Percentiles rank a stretch among this genome's conserved stretches.
Evolutionary conservation across 1,140 invertebrate genomes (phyloP).

Genomic region (Plutomurus gul): DNA sequence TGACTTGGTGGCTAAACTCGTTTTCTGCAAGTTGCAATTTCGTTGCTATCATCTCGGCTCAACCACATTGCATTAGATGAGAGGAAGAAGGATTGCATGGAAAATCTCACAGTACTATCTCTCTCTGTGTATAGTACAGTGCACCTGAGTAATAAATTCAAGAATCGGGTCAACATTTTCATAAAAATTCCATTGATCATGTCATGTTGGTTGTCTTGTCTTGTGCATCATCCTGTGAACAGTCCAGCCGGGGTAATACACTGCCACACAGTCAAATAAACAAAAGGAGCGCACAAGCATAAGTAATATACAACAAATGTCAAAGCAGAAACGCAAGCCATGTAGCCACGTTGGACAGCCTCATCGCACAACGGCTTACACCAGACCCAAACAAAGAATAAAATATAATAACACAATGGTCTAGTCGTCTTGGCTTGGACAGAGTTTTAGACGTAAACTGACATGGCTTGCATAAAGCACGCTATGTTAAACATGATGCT

Average conservation of each 20-base stretch:
- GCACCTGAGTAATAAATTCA: slow-evolving; percentile 31
- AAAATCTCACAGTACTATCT: not conserved
- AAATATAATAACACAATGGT: too few relatives aligned
- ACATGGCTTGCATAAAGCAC: too few relatives aligned
- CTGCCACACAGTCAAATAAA: slow-evolving; percentile 15
- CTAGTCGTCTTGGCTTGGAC: too few relatives aligned
- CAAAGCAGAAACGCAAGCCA: not conserved
- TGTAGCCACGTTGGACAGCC: not conserved
- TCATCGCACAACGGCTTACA: not conserved
- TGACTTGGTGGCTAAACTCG: slow-evolving; percentile 6
- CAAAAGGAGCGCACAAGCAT: slow-evolving; percentile 18
- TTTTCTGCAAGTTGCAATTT: slow-evolving; percentile 25
- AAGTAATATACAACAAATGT: slow-evolving; percentile 28
- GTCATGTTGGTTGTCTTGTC: slow-evolving; percentile 10
- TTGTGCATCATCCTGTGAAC: not conserved
- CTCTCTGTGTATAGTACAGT: not conserved
- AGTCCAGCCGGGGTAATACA: slow-evolving; percentile 10
- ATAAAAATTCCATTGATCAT: slow-evolving; percentile 46
- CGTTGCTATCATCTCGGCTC: not conserved
- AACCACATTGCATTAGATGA: not conserved
- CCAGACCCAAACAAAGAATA: not conserved
- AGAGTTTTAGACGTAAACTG: too few relatives aligned
- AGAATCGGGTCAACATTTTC: slow-evolving; percentile 43
- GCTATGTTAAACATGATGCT: too few relatives aligned
- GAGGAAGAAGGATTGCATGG: not conserved